Conservation (phyloP, 2,888 invertebrate species). For the Teleiodes luculella region DNA sequence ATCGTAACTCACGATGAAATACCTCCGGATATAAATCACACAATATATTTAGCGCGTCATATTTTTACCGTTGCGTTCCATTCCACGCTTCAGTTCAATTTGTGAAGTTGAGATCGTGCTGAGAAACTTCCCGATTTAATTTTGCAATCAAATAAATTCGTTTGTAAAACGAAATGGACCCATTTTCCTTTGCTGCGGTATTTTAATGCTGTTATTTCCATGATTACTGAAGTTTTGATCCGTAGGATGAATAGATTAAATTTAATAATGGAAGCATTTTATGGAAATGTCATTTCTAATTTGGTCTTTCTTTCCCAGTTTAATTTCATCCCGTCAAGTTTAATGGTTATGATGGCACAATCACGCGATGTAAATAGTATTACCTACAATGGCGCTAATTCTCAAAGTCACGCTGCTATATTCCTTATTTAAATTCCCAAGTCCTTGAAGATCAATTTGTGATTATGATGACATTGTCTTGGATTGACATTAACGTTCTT, state of each 20-base stretch:
- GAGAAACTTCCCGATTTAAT: slow-evolving; percentile 16
- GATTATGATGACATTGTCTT: too few relatives aligned
- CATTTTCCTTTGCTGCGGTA: slow-evolving; percentile 8
- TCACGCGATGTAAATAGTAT: too few relatives aligned
- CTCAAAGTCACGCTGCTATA: too few relatives aligned
- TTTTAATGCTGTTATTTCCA: slow-evolving; percentile 13
- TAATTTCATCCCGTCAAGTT: too few relatives aligned
- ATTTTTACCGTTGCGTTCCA: slow-evolving; percentile 16
- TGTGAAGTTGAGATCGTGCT: neutral
- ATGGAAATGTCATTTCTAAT: neutral
- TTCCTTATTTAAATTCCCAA: too few relatives aligned
- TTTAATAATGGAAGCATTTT: neutral
- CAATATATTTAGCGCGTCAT: slow-evolving; percentile 13
- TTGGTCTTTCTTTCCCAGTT: neutral
- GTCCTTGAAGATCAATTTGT: too few relatives aligned
- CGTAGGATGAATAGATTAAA: neutral
- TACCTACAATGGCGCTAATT: too few relatives aligned
- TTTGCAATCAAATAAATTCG: slow-evolving; percentile 18
- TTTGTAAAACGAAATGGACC: slow-evolving; percentile 10
- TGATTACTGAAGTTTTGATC: slow-evolving; percentile 4
- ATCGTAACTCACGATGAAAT: slow-evolving; percentile 39
- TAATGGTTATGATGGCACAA: too few relatives aligned
- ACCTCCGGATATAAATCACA: slow-evolving; percentile 30
- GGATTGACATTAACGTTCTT: too few relatives aligned
- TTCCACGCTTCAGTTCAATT: neutral